These are phyloP conservation scores for Drosophila micromelanica DNA, from an alignment of 1,140 invertebrate genomes.

Conservation along the genomic window DNA sequence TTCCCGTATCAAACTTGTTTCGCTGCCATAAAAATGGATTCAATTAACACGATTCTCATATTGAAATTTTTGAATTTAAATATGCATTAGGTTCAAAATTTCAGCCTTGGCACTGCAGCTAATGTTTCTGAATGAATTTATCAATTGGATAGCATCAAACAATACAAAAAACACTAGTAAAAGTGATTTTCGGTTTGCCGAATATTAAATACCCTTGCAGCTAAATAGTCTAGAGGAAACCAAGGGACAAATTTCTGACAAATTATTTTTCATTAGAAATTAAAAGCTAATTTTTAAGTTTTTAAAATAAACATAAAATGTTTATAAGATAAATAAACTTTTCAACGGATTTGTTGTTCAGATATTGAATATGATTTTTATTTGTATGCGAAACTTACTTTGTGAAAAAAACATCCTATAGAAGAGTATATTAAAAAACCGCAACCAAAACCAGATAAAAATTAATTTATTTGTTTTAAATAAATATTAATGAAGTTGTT, in stretches of 20 bases:
- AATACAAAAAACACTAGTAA: not conserved
- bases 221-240: no score
- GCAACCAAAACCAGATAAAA: constrained; percentile 44
- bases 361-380: no score
- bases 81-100: constrained; percentile 12
- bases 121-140: constrained; percentile 64
- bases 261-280: no score
- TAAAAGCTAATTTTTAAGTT: no score
- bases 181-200: no score
- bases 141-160: not conserved
- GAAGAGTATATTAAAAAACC: no score
- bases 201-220: not conserved
- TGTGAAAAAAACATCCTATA: no score
- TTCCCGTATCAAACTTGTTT: constrained; percentile 25
- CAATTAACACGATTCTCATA: constrained; percentile 17
- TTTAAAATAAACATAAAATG: no score
- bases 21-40: constrained; percentile 12
- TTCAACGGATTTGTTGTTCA: no score
- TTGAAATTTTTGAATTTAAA: constrained; percentile 31
- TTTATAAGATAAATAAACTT: no score
- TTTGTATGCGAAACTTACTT: no score
- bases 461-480: constrained; percentile 32
- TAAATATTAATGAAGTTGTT: constrained; percentile 47
- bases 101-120: constrained; percentile 59
- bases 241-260: no score